Base-by-base conservation (phyloP, 2,888 invertebrate genomes). In the Eristalis pertinax region DNA sequence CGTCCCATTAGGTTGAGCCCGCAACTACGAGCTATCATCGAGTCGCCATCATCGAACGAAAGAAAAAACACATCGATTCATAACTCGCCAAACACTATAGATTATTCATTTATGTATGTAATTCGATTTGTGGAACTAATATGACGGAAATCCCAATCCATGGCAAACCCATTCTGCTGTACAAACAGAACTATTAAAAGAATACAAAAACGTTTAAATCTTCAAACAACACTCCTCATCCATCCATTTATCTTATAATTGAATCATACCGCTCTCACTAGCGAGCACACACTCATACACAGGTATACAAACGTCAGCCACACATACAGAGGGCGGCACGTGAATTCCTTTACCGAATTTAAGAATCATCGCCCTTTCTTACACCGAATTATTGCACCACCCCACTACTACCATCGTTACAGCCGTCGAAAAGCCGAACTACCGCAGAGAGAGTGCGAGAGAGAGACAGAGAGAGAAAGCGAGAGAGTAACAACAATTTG, bases 141-240 rank as follows among this genome's bases (percentile, higher is more conserved):
- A 64, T 35, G 26, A 43, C 58, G 62, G 50, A 72, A 60, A 35
- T 65, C 72, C 58, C 35, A 56, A 11, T 58, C 43, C 56, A n/a
- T 3, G 58, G 50, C 50, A 24, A 79, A 50, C 32, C 50, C 35
- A 79, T 79, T 43, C 74, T 43, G 65, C 32, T 65, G 32, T 22
- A 35, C 68, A 82, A 74, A 63, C 65, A 81, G 64, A 77, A 76
- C 68, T 82, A 70, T 81, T 76, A 72, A 65, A 87, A 69, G 67
- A 79, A 86, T 75, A 83, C 63, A 78, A 79, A 79, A 83, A 70
- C 75, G 72, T 79, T 83, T 73, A 70, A 79, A 73, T 84, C 75
- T 64, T 79, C 41, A 72, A 74, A 50, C 63, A 87, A 78, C 32
- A 72, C 24, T 24, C 26, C 79, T 64, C 43, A 62, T 22, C 74